phyloP scores from a whole-genome alignment of 64 coral and sea anemone genomes.

The Astreopora myriophthalma region DNA sequence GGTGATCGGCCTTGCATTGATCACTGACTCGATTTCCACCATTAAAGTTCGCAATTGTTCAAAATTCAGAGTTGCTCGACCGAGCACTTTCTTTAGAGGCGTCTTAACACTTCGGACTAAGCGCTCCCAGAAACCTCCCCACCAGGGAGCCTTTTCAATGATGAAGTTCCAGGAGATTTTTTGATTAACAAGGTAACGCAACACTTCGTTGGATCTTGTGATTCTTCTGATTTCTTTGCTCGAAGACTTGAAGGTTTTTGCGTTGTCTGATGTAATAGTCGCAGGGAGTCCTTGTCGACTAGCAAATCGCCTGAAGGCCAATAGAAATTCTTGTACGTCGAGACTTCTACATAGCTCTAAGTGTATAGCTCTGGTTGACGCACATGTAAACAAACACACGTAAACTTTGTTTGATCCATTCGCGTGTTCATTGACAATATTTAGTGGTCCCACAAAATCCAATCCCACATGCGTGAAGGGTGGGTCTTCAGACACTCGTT shows the following conservation, averaged over 20 bases:
- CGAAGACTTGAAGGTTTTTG: constrained; percentile 28
- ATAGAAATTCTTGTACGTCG: background rate
- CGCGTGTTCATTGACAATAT: background rate
- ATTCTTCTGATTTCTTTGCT: background rate
- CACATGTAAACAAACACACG: constrained; percentile 19
- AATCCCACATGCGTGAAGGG: constrained; percentile 50
- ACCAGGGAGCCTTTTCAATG: constrained; percentile 9
- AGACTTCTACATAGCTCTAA: constrained; percentile 15
- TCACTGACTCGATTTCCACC: constrained; percentile 27
- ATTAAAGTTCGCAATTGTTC: constrained; percentile 42
- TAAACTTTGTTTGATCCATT: background rate
- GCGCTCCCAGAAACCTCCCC: constrained; percentile 50
- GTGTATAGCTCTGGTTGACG: constrained; percentile 13
- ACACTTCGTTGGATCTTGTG: constrained; percentile 25
- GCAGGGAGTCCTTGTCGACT: constrained; percentile 25
- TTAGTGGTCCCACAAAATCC: constrained; percentile 38
- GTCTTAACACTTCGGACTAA: constrained; percentile 25
- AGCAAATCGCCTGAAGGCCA: constrained; percentile 16
- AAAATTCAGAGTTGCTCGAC: background rate
- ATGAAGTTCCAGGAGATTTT: constrained; percentile 46
- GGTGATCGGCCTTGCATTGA: constrained; percentile 51
- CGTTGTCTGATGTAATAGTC: constrained; percentile 31
- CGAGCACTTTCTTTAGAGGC: background rate
- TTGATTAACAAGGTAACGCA: constrained; percentile 25
- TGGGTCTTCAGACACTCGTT: constrained; percentile 61